These are phyloP conservation scores for Arnoldichthys spilopterus DNA, from an alignment of 2,797 vertebrate species.

Conservation along the genomic window DNA sequence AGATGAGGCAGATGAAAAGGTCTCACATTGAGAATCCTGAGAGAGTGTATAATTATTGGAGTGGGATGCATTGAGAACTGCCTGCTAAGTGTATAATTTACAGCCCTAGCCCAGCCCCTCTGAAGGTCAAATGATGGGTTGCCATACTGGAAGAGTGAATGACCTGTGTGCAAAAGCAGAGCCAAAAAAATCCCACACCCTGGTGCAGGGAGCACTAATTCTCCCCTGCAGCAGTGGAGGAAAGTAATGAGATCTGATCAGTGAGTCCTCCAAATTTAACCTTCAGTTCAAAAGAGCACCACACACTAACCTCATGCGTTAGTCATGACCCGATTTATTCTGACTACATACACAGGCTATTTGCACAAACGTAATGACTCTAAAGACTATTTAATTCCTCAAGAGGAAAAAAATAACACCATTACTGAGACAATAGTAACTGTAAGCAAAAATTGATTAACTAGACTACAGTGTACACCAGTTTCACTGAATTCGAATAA, in stretches of 20 bases:
- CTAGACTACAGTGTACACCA: too few species aligned
- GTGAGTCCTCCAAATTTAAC: not conserved
- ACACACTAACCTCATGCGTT: not conserved
- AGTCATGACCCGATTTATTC: too few species aligned
- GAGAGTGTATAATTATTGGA: constrained; percentile 53
- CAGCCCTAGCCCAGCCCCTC: constrained; percentile 27
- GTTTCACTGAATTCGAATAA: too few species aligned
- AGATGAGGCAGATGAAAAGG: constrained; percentile 17
- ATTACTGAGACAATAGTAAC: too few species aligned
- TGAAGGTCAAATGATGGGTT: constrained; percentile 49
- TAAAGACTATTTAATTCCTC: too few species aligned
- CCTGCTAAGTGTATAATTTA: constrained; percentile 41
- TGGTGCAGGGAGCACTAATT: not conserved
- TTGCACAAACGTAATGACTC: too few species aligned
- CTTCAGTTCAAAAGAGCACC: not conserved
- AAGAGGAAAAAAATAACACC: not conserved
- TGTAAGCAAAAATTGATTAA: too few species aligned
- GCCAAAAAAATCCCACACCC: constrained; percentile 37
- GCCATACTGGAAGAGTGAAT: constrained; percentile 42
- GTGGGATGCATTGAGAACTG: constrained; percentile 43
- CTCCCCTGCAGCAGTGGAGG: not conserved
- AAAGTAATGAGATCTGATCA: constrained; percentile 7
- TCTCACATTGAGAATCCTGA: constrained; percentile 42
- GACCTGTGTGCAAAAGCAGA: constrained; percentile 36
- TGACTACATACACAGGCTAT: not conserved